These are phyloP conservation scores for Anthopleura xanthogrammica DNA, from an alignment of 92 coral and sea anemone species.

Conservation along the genomic window DNA sequence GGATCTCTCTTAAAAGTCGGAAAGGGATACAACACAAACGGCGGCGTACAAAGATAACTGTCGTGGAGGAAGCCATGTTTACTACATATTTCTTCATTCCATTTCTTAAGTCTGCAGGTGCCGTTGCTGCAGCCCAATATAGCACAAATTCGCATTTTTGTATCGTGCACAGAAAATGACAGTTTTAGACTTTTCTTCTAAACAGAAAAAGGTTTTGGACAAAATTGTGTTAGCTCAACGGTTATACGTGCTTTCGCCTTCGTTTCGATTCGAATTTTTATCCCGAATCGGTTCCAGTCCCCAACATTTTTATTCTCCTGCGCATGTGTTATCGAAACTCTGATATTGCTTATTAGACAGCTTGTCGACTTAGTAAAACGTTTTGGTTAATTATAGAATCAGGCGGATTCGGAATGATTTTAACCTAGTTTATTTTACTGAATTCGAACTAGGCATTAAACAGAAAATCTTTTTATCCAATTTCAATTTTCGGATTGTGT, in stretches of 20 bases:
- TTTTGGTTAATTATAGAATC: too few species aligned
- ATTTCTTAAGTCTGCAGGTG: conserved; percentile 26
- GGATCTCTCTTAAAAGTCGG: conserved; percentile 27
- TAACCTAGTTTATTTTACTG: too few species aligned
- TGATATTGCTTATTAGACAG: too few species aligned
- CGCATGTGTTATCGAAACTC: too few species aligned
- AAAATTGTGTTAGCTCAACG: background rate
- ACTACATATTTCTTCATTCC: conserved; percentile 30
- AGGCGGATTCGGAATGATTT: too few species aligned
- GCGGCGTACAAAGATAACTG: conserved; percentile 25
- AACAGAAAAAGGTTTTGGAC: background rate
- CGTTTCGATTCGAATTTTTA: background rate
- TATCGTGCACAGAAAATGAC: conserved; percentile 2
- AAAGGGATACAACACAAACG: conserved; percentile 16
- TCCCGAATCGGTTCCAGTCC: conserved; percentile 1
- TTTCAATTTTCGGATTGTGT: too few species aligned
- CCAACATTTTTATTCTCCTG: background rate
- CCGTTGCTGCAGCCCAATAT: conserved; percentile 16
- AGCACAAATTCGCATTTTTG: conserved; percentile 43
- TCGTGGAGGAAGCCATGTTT: conserved; percentile 20
- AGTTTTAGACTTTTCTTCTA: background rate
- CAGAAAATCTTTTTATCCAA: too few species aligned
- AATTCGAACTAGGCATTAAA: too few species aligned
- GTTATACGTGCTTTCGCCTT: background rate
- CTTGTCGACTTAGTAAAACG: too few species aligned